Conservation (phyloP, 2,888 invertebrate genomes). For the Ditylenchus weischeri region DNA sequence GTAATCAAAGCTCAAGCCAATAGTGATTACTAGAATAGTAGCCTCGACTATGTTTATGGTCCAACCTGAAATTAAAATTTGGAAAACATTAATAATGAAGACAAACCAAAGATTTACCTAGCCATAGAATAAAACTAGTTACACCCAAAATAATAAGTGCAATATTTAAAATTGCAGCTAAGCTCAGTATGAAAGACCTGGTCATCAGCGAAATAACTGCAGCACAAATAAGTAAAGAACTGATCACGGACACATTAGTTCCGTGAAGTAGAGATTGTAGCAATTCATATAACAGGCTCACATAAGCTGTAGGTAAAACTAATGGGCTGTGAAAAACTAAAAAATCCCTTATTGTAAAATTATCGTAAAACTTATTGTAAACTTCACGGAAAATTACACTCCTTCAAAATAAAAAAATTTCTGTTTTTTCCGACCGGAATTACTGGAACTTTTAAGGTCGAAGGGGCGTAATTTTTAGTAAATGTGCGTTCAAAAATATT, state of each 20-base stretch:
- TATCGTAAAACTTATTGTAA: no score
- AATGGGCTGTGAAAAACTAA: background rate
- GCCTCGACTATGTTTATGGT: slow-evolving; percentile 74
- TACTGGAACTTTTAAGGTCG: no score
- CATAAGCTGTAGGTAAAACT: background rate
- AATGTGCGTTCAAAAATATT: no score
- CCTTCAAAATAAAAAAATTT: no score
- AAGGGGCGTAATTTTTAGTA: no score
- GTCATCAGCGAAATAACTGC: slow-evolving; percentile 8
- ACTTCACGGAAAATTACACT: no score
- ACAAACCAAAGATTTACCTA: background rate
- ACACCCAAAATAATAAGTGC: background rate
- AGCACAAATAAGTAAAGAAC: background rate
- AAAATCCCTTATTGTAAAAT: background rate
- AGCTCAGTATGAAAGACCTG: background rate
- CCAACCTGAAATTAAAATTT: slow-evolving; percentile 27
- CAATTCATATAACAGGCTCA: slow-evolving; percentile 1
- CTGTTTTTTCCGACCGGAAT: no score
- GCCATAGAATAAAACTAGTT: background rate
- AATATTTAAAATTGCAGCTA: slow-evolving; percentile 3
- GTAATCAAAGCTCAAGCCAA: slow-evolving; percentile 88
- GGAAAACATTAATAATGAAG: background rate
- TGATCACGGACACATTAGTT: background rate
- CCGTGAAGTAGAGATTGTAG: background rate
- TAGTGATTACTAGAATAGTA: slow-evolving; percentile 84